Base-by-base conservation (phyloP, 1,140 invertebrate genomes). In the Prorops nasuta region DNA sequence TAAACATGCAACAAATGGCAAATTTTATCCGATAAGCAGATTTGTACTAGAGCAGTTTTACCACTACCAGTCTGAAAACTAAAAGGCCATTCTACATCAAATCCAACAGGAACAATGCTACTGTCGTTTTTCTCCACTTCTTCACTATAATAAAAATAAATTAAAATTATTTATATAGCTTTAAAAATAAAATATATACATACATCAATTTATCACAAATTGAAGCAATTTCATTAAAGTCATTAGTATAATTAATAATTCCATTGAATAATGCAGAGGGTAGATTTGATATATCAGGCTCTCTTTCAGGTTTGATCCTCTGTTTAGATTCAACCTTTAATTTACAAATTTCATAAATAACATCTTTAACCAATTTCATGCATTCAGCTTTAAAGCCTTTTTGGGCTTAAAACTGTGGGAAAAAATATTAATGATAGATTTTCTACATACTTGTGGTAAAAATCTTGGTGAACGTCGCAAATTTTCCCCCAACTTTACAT, bases 21-120 rank as follows among this genome's bases (percentile, higher is more conserved):
- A 21, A 73, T 65, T 20, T 67, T 51, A 24, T 82, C 74, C 3
- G 71, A 66, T 12, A 72, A 48, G 54, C 81, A 82, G 40, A 85
- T 76, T 69, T 86, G 84, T 40, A 81, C 81, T 3, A 85, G 65
- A 2, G 83, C 76, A 12, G 82, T 82, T 68, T 80, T 84, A n/a
- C 80, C 81, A 36, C 78, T 70, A 10, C 82, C 81, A 14, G 79
- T 82, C 75, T 83, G 73, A 51, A 80, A 84, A 56, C 67, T 79
- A 54, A 85, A 84, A 8, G 82, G 81, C 84, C 84, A 86, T 63
- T 86, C 83, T 56, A 84, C 72, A 59, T 86, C 84, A 62, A 85
- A 85, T 8, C 83, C 82, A 53, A 85, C 64, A 1, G 80, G 72
- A 22, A 81, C 59, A 16, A 77, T 51, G 12, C 72, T 64, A 12